Evolutionary conservation across 2,113 vertebrate genomes (phyloP), one percentile per base, ranked within the genome.

Genomic region (Macquaria ambigua): DNA sequence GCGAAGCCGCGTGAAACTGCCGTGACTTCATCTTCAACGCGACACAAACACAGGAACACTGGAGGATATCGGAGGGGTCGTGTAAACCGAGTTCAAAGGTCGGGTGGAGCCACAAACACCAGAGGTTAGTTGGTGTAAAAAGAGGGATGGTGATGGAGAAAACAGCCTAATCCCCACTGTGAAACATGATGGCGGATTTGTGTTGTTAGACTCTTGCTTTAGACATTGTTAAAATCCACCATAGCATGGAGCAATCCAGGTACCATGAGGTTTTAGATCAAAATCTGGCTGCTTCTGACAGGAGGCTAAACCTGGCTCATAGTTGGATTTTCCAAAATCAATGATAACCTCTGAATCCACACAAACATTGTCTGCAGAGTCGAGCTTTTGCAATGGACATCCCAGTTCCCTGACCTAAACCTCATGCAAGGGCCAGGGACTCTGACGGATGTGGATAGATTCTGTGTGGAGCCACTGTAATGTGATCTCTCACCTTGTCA

Each of bases 401-500:
- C 23, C 8, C 37, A 48, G 37, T 39, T 61, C 31, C 7, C 37
- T 61, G 71, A 74, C 34, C 69, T 43, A 8, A 62, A 74, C 50
- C 11, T 66, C 8, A 48, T 43, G 8, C 5, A 8, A 50, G 52
- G 15, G 16, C 20, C 41, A 11, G 20, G 8, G 12, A 4, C 8
- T 56, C 21, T 53, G 68, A 48, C 25, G 25, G 12, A 75, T 43
- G 23, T 63, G 41, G 23, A 37, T n/a, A 62, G 25, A 70, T 25
- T 70, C 52, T 50, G 20, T 37, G 12, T 15, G 31, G n/a, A 39
- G 34, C 14, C 3, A 21, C 21, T 70, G 12, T 20, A 16, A 7
- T 21, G 9, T 52, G 66, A 75, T 71, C 34, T 72, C 59, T 63
- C 18, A 46, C 66, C 66, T 76, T 61, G 23, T 55, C 55, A 74